phyloP scores from a whole-genome alignment of 1,140 invertebrate species.

The Cydia amplana region DNA sequence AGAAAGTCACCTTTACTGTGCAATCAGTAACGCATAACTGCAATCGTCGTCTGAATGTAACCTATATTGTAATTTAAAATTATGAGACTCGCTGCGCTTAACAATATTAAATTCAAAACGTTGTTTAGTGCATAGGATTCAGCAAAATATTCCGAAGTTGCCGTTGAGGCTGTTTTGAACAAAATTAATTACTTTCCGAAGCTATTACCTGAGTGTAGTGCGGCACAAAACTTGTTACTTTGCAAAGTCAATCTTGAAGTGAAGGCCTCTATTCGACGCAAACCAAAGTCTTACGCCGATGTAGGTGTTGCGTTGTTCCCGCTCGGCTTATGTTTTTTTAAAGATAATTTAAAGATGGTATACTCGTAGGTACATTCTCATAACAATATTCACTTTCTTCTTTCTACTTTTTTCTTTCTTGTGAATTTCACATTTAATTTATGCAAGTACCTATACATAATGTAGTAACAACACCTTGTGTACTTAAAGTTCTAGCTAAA shows the following conservation, averaged over 20 bases:
- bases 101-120: background rate
- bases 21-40: no score
- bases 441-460: no score
- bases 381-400: no score
- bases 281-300: background rate
- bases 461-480: no score
- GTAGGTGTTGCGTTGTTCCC: background rate
- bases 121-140: background rate
- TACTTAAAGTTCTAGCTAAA: no score
- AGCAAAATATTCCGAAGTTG: background rate
- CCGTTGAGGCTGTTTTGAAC: slow-evolving; percentile 2
- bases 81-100: background rate
- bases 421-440: no score
- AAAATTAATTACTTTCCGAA: slow-evolving; percentile 19
- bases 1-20: no score
- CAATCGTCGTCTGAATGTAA: no score
- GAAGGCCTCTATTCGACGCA: background rate
- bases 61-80: background rate
- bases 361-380: no score
- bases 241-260: slow-evolving; percentile 1
- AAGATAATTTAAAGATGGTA: no score
- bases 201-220: slow-evolving; percentile 10
- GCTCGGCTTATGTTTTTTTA: no score
- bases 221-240: slow-evolving; percentile 11
- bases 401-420: no score